These are phyloP conservation scores for Sesamia nonagrioides DNA, from an alignment of 1,140 invertebrate species.

Conservation along the genomic window DNA sequence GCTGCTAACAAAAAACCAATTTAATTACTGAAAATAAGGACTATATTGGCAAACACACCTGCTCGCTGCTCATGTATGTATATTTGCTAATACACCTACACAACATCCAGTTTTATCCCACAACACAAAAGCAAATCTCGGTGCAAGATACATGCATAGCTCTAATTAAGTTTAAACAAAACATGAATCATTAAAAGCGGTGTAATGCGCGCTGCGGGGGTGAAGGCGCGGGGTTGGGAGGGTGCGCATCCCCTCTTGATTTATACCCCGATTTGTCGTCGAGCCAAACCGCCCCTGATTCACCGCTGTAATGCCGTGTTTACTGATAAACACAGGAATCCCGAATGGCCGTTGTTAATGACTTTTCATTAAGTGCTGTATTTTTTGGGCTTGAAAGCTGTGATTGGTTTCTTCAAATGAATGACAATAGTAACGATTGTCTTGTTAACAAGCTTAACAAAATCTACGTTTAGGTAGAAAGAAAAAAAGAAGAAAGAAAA, in stretches of 20 bases:
- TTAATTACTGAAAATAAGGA: not conserved
- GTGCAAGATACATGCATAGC: slow-evolving; percentile 40
- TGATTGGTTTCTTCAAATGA: not conserved
- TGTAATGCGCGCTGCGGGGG: slow-evolving; percentile 36
- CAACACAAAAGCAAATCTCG: slow-evolving; percentile 30
- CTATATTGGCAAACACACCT: not conserved
- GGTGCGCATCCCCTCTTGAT: slow-evolving; percentile 45
- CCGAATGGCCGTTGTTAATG: slow-evolving; percentile 28
- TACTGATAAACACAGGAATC: slow-evolving; percentile 46
- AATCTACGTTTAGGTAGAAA: too few species aligned
- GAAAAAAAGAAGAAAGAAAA: too few species aligned
- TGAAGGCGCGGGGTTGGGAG: slow-evolving; percentile 11
- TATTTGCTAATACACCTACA: not conserved
- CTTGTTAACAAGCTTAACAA: too few species aligned
- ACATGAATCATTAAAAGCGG: slow-evolving; percentile 50
- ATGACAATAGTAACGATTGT: not conserved
- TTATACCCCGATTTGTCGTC: slow-evolving; percentile 54
- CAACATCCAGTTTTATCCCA: slow-evolving; percentile 23
- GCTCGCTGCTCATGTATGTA: not conserved
- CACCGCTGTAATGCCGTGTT: slow-evolving; percentile 48
- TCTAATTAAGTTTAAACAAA: slow-evolving; percentile 51
- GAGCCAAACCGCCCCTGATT: slow-evolving; percentile 54
- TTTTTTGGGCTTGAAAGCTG: not conserved
- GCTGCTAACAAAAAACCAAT: too few species aligned
- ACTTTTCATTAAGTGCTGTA: slow-evolving; percentile 34